A percentile compares a stretch with the other conserved stretches of the same genome.
phyloP scores from a whole-genome alignment of 2,888 invertebrate species.

The Volucella zonaria region DNA sequence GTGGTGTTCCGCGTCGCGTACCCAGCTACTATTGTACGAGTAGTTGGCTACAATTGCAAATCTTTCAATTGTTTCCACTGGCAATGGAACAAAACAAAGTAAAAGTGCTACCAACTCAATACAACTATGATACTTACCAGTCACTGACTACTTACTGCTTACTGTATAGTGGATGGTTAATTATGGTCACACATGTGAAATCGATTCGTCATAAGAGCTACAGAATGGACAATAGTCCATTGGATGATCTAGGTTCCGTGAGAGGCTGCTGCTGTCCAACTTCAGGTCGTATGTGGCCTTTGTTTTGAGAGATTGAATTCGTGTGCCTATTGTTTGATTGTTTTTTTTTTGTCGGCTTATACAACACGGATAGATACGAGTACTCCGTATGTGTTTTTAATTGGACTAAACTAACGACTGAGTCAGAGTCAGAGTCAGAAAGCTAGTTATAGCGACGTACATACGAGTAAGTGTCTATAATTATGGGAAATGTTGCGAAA shows the following conservation, averaged over 20 bases:
- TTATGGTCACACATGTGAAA: slow-evolving; percentile 66
- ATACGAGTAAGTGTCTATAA: slow-evolving; percentile 20
- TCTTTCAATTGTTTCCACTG: slow-evolving; percentile 54
- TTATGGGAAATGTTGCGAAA: slow-evolving; percentile 35
- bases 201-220: slow-evolving; percentile 57
- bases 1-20: slow-evolving; percentile 39
- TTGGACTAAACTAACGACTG: slow-evolving; percentile 39
- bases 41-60: slow-evolving; percentile 37
- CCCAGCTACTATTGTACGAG: slow-evolving; percentile 21
- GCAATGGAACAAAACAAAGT: slow-evolving; percentile 42
- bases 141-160: not conserved
- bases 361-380: too few species aligned
- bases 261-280: slow-evolving; percentile 6
- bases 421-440: not conserved
- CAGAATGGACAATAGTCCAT: slow-evolving; percentile 44
- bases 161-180: slow-evolving; percentile 34
- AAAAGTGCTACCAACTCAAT: slow-evolving; percentile 43
- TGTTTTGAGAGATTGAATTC: slow-evolving; percentile 48
- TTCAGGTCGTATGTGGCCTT: slow-evolving; percentile 2
- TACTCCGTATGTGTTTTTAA: slow-evolving; percentile 30
- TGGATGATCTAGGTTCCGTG: slow-evolving; percentile 32
- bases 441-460: too few species aligned
- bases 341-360: slow-evolving; percentile 4
- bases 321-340: slow-evolving; percentile 22
- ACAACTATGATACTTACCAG: too few species aligned